Percentiles rank a stretch among this genome's conserved stretches.
These are phyloP conservation scores for Alethe diademata DNA, from an alignment of 2,113 vertebrate species.

Conservation along the genomic window DNA sequence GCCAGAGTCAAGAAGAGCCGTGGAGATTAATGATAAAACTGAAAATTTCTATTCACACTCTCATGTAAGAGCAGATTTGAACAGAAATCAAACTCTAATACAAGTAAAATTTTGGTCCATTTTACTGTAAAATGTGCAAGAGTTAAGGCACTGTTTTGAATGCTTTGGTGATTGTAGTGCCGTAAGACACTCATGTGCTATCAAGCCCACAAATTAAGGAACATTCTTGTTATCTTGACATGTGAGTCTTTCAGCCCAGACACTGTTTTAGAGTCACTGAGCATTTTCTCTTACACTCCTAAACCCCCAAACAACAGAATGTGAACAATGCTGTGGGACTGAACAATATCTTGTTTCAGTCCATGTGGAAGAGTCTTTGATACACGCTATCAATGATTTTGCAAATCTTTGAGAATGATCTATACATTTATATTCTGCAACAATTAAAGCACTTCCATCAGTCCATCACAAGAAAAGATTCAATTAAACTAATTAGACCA, in stretches of 20 bases:
- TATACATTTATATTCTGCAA: not conserved
- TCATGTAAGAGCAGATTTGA: not conserved
- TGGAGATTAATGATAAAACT: not conserved
- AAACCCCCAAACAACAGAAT: not conserved
- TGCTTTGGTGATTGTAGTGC: not conserved
- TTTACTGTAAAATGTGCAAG: not conserved
- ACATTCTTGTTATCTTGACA: not conserved
- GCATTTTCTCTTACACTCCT: not conserved
- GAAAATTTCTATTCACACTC: not conserved
- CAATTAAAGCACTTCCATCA: not conserved
- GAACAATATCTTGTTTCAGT: not conserved
- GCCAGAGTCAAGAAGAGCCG: not conserved
- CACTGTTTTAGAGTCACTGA: not conserved
- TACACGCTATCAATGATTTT: not conserved
- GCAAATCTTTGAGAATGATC: not conserved
- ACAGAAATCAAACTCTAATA: not conserved
- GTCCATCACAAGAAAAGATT: not conserved
- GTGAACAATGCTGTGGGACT: not conserved
- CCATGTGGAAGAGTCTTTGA: not conserved
- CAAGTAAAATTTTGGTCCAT: not conserved
- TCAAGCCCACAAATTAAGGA: not conserved
- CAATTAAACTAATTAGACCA: not conserved
- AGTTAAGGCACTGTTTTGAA: not conserved
- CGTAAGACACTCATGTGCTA: not conserved
- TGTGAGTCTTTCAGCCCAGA: not conserved